phyloP scores from a whole-genome alignment of 2,888 invertebrate species.

The Luperina nickerlii region DNA sequence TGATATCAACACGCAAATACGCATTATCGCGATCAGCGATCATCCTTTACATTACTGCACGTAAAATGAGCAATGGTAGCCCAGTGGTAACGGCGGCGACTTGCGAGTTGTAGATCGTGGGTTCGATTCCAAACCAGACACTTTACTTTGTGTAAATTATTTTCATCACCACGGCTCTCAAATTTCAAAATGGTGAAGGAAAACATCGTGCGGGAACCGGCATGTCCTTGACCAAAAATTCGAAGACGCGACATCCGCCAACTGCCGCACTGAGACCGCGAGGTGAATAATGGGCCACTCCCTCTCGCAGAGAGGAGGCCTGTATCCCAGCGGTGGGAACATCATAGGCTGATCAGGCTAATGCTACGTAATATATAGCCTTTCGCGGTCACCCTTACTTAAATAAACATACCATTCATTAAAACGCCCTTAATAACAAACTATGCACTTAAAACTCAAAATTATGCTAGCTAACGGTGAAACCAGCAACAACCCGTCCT shows the following conservation, averaged over 20 bases:
- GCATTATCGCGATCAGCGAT: background rate
- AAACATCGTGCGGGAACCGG: no score
- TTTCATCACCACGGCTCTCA: background rate
- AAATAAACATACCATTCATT: slow-evolving; percentile 37
- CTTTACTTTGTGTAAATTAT: background rate
- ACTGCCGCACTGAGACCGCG: background rate
- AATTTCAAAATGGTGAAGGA: no score
- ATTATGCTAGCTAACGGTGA: slow-evolving; percentile 64
- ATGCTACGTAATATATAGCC: background rate
- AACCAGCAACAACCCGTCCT: slow-evolving; percentile 52
- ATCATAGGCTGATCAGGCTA: background rate
- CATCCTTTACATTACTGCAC: background rate
- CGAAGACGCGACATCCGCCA: background rate
- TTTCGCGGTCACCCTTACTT: background rate
- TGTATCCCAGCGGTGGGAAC: no score
- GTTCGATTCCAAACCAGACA: background rate
- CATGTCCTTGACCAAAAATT: no score
- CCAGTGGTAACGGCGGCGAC: background rate
- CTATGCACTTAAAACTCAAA: slow-evolving; percentile 51
- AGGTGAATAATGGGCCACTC: no score
- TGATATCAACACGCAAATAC: background rate
- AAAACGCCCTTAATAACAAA: slow-evolving; percentile 34
- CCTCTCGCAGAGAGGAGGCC: no score
- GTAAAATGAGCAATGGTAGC: background rate
- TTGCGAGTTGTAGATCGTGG: no score